Base-by-base conservation (phyloP, 2,888 invertebrate species). In the Orgyia antiqua region DNA sequence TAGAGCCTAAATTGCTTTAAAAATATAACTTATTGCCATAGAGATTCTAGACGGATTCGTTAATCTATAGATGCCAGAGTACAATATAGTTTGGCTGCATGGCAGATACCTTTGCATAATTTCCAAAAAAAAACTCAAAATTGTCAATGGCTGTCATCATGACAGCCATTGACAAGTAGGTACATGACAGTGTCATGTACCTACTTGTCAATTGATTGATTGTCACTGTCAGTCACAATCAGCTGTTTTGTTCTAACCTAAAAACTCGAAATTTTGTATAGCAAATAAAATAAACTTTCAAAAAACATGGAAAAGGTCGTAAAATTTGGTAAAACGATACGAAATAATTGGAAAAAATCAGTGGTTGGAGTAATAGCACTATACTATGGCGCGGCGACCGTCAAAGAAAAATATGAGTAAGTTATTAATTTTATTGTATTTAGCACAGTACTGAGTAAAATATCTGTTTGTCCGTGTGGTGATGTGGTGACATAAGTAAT, bases 321-420 rank as follows among this genome's bases (percentile, higher is more conserved):
- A 10, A 92, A 89, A 76, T 86, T 91, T 45, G 86, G 89, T 7
- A 90, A 88, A 83, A 89, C 89, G 2, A 70, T 95, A 25, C 76
- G 94, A 60, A 94, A 91, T 73, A 91, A 97, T 72, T 97, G 97
- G 96, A 97, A 97, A 66, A 97, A 97, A 67, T 92, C 94, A 0
- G 72, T 90, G 1, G 89, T 96, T 57, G 92, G 91, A 20, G 87
- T 89, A 10, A 80, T 90, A 28, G 88, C 90, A 3, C 58, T 92
- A 13, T 83, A 89, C 11, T 97, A 94, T 71, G 95, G 93, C 4
- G 77, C 88, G 6, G 88, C 90, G 33, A 94, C 90, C 63, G 80
- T 88, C 1, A 89, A 90, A 63, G 91, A 93, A 58, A 89, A 89
- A 79, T 91, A 93, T 63, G 89, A 93, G 96, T 96, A 88, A 86